phyloP scores from a whole-genome alignment of 2,888 invertebrate genomes.

The Acanthosepion lycidas region DNA sequence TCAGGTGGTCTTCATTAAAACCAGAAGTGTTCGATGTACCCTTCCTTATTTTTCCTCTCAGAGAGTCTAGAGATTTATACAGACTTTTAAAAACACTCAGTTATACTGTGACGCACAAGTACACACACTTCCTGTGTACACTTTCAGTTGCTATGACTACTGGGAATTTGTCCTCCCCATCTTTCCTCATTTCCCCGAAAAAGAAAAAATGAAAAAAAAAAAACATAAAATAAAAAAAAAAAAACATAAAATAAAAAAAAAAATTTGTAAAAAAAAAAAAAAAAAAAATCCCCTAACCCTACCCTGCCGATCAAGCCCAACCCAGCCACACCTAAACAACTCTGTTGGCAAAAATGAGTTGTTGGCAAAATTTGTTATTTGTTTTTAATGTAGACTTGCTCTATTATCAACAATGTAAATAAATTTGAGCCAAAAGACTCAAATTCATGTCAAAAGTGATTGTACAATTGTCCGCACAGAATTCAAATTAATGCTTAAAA shows the following conservation, averaged over 20 bases:
- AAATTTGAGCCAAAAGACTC: not conserved
- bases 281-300: not conserved
- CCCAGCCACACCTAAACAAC: not conserved
- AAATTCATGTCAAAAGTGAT: not conserved
- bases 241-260: too few species aligned
- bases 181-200: not conserved
- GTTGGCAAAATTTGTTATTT: not conserved
- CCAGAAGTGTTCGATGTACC: not conserved
- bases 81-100: not conserved
- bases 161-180: not conserved
- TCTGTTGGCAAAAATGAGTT: not conserved
- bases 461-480: not conserved
- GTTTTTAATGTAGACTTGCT: not conserved
- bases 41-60: not conserved
- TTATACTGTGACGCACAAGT: not conserved
- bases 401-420: not conserved
- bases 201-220: too few species aligned
- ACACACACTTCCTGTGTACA: not conserved
- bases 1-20: slow-evolving; percentile 8
- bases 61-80: not conserved
- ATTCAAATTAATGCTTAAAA: not conserved
- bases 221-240: too few species aligned
- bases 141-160: not conserved
- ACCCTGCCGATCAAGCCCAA: not conserved
- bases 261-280: too few species aligned